Evolutionary conservation across 1,140 invertebrate genomes (phyloP), one percentile per base, ranked within the genome.

Genomic region (Drosophila insularis): DNA sequence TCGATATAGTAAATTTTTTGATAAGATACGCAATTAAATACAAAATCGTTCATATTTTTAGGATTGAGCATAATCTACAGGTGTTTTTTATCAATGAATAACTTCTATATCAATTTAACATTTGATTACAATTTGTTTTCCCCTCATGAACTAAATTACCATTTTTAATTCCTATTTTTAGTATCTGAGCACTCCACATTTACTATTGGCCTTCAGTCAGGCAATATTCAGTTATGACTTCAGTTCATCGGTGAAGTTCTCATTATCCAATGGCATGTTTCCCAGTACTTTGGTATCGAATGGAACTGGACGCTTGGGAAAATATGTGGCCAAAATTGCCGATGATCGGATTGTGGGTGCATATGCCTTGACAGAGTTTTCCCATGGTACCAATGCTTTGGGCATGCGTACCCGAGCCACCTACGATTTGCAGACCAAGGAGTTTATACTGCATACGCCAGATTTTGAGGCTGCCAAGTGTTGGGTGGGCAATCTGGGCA

Each of bases 391-490:
- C 17, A 98, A 98, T 89, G 96, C 96, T 0, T 95, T 95, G 91
- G 95, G 94, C 32, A 95, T 98, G 94, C 94, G 95, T 67, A 98
- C 97, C 0, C 96, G 95, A 1, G 97, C 97, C 1, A 96, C 95
- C 0, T 98, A 96, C 92, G 94, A 97, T 89, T 93, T 94, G 1
- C 92, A 93, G 58, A 95, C 94, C n/a, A 92, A 95, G 90, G 94
- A 96, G 90, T 98, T 97, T 93, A 93, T 97, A 0, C 90, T 98
- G 43, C 94, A 97, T 84, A 95, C 96, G 1, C 96, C 96, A 11
- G 95, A 97, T 90, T 95, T 97, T 91, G 95, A 97, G 91, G 96
- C 97, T 13, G 96, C 95, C 32, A 98, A 98, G 92, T 97, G 95
- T 85, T 98, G 97, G 97, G 94, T 92, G 1, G 91, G 91, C 0